These are phyloP conservation scores for Drosophila lacteicornis DNA, from an alignment of 1,140 invertebrate species.

Conservation along the genomic window DNA sequence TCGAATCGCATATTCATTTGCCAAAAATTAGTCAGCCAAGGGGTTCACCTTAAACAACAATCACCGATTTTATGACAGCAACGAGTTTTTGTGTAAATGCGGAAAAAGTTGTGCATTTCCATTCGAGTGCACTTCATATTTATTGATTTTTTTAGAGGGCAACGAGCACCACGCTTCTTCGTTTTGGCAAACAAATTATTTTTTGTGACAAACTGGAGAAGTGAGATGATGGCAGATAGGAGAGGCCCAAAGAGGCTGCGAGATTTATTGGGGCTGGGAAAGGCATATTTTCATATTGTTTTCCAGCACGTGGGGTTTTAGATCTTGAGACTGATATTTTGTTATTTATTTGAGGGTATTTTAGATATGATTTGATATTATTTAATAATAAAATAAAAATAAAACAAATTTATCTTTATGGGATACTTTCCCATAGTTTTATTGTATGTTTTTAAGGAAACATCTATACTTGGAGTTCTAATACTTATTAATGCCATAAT, in stretches of 20 bases:
- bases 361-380: neutral
- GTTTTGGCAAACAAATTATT: slow-evolving; percentile 24
- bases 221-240: slow-evolving; percentile 1
- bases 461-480: neutral
- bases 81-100: slow-evolving; percentile 30
- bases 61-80: slow-evolving; percentile 29
- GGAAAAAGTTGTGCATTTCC: slow-evolving; percentile 34
- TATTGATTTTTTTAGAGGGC: slow-evolving; percentile 8
- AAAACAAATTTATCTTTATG: neutral
- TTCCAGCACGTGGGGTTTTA: neutral
- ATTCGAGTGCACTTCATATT: slow-evolving; percentile 35
- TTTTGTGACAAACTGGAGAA: slow-evolving; percentile 11
- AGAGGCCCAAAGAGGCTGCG: neutral
- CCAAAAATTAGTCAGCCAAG: slow-evolving; percentile 51
- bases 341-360: neutral
- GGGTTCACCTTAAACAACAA: slow-evolving; percentile 11
- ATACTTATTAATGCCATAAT: no score
- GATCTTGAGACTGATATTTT: neutral
- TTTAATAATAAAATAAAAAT: neutral
- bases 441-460: neutral
- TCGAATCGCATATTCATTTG: slow-evolving; percentile 27
- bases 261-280: slow-evolving; percentile 12
- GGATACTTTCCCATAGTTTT: neutral
- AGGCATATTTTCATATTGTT: neutral
- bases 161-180: slow-evolving; percentile 34